A percentile compares a stretch with the other conserved stretches of the same genome.
These are phyloP conservation scores for Homarus americanus DNA, from an alignment of 1,140 invertebrate species.

Conservation along the genomic window DNA sequence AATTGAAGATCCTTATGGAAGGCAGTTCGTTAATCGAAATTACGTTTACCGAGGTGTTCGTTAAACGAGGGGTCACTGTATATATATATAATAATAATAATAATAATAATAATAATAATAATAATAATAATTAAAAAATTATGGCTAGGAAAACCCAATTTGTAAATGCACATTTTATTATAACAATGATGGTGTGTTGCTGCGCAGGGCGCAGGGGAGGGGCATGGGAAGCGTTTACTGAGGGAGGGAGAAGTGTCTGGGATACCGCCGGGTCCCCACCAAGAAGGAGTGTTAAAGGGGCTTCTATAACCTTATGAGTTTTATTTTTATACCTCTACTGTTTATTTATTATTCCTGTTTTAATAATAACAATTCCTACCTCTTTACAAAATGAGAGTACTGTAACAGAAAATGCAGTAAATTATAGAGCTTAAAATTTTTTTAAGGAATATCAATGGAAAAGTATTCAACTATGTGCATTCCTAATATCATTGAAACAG, in stretches of 20 bases:
- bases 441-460: neutral
- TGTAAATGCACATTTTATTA: conserved; percentile 60
- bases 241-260: conserved; percentile 29
- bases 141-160: conserved; percentile 4
- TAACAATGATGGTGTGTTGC: conserved; percentile 65
- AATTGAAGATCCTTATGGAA: no score
- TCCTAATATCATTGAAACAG: neutral
- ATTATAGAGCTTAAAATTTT: neutral
- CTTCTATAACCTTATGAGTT: neutral
- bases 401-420: no score
- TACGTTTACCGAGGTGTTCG: no score
- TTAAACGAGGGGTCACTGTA: no score
- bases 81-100: no score
- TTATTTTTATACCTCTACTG: conserved; percentile 17
- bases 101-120: neutral
- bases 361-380: conserved; percentile 3
- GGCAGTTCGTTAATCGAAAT: no score
- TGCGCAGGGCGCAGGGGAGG: conserved; percentile 42
- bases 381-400: no score
- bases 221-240: conserved; percentile 39
- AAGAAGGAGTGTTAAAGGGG: neutral
- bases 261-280: neutral
- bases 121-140: conserved; percentile 9
- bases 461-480: neutral
- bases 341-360: conserved; percentile 1